These are phyloP conservation scores for Zosterops japonicus DNA, from an alignment of 2,113 vertebrate genomes.

Conservation along the genomic window DNA sequence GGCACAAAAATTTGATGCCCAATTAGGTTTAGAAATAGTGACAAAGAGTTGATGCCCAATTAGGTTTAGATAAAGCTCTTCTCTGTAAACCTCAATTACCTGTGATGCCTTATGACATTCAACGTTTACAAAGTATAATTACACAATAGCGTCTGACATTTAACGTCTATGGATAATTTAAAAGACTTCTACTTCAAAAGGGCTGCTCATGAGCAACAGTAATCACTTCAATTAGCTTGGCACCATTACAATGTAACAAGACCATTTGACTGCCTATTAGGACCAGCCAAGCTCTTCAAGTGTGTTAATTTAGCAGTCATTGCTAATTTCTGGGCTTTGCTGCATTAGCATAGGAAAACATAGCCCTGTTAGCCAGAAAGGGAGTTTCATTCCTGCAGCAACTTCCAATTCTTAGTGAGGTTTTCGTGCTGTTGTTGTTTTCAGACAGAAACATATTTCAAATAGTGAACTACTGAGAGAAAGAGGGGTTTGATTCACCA, in stretches of 20 bases:
- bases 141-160: constrained; percentile 88
- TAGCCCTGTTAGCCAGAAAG: constrained; percentile 75
- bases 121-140: constrained; percentile 88
- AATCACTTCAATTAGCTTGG: constrained; percentile 89
- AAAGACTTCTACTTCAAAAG: constrained; percentile 84
- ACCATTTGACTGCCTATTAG: constrained; percentile 87
- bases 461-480: constrained; percentile 50
- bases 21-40: constrained; percentile 83
- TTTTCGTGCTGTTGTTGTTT: constrained; percentile 65
- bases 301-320: constrained; percentile 87
- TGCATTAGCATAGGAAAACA: constrained; percentile 84
- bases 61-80: constrained; percentile 85
- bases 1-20: constrained; percentile 81
- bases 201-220: constrained; percentile 84
- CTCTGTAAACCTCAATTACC: constrained; percentile 88
- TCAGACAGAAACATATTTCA: constrained; percentile 64
- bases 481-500: constrained; percentile 13
- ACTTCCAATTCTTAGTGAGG: constrained; percentile 64
- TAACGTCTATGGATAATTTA: constrained; percentile 86
- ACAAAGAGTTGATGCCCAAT: constrained; percentile 86
- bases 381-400: constrained; percentile 72
- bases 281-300: constrained; percentile 85
- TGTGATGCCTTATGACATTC: constrained; percentile 88
- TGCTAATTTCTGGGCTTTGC: constrained; percentile 84
- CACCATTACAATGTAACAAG: constrained; percentile 88